Percentiles rank a stretch among this genome's conserved stretches.
Conservation (phyloP, 2,888 invertebrate genomes). For the Brassicogethes aeneus region DNA sequence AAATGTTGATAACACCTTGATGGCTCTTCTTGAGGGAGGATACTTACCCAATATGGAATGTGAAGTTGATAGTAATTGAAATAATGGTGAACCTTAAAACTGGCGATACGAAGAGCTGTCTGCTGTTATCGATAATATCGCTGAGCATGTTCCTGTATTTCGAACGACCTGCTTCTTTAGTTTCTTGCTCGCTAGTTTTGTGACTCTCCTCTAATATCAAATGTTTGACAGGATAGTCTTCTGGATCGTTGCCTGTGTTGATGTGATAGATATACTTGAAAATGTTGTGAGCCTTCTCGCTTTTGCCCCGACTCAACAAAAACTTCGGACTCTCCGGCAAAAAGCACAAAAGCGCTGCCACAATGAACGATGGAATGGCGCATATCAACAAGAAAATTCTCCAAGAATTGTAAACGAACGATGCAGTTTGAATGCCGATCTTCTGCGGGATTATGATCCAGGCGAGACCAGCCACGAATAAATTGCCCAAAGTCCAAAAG, state of each 20-base stretch:
- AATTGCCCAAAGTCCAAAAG: slow-evolving; percentile 90
- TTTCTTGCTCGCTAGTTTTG: slow-evolving; percentile 26
- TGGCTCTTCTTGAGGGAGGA: neutral
- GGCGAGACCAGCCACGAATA: slow-evolving; percentile 80
- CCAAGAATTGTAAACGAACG: slow-evolving; percentile 85
- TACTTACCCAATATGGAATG: slow-evolving; percentile 81
- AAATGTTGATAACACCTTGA: neutral
- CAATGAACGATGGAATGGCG: slow-evolving; percentile 80
- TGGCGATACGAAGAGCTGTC: slow-evolving; percentile 69
- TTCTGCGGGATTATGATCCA: slow-evolving; percentile 69
- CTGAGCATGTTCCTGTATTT: slow-evolving; percentile 65
- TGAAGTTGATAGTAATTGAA: slow-evolving; percentile 84
- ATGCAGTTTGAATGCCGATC: slow-evolving; percentile 57
- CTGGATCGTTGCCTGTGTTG: slow-evolving; percentile 68
- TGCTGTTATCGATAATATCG: slow-evolving; percentile 74
- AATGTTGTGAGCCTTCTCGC: slow-evolving; percentile 72
- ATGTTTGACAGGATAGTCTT: slow-evolving; percentile 69
- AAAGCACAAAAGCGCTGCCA: slow-evolving; percentile 71
- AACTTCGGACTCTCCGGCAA: slow-evolving; percentile 90
- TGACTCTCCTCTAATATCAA: slow-evolving; percentile 50
- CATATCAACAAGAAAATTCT: slow-evolving; percentile 83
- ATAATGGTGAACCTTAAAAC: slow-evolving; percentile 75
- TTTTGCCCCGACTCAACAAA: slow-evolving; percentile 67
- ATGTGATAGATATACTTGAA: slow-evolving; percentile 73
- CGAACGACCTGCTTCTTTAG: slow-evolving; percentile 49